phyloP scores from a whole-genome alignment of 2,888 invertebrate species.

The Orchestes rusci region DNA sequence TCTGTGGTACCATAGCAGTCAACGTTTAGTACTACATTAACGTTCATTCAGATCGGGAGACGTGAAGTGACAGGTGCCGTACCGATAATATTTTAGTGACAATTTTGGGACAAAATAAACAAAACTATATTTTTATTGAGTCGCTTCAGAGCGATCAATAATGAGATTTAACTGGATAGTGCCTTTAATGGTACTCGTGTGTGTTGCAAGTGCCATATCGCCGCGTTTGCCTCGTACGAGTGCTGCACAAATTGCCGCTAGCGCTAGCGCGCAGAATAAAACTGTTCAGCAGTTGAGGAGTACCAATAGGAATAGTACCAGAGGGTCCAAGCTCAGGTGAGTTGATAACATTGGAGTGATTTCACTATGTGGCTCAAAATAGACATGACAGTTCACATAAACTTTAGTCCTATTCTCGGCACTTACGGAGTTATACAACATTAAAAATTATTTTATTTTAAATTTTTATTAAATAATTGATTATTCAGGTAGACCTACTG shows the following conservation, averaged over 20 bases:
- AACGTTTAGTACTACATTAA: conserved; percentile 42
- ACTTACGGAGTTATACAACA: no score
- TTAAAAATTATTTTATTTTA: no score
- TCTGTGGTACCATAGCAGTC: conserved; percentile 33
- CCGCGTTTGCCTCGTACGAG: conserved; percentile 54
- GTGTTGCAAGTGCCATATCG: conserved; percentile 36
- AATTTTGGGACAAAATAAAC: no score
- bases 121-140: conserved; percentile 5
- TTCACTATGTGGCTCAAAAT: no score
- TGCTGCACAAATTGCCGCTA: conserved; percentile 49
- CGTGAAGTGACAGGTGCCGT: no score
- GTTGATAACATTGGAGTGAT: no score
- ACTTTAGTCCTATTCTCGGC: no score
- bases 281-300: conserved; percentile 37
- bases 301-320: conserved; percentile 5
- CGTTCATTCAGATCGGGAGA: conserved; percentile 36
- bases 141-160: conserved; percentile 25
- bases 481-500: no score
- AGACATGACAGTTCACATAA: no score
- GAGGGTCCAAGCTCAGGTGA: conserved; percentile 2
- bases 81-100: no score
- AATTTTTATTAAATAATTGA: no score
- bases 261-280: conserved; percentile 42
- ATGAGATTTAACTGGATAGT: conserved; percentile 34
- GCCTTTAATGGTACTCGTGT: conserved; percentile 25